Evolutionary conservation across 2,888 invertebrate genomes (phyloP).

Genomic region (Phania funesta): DNA sequence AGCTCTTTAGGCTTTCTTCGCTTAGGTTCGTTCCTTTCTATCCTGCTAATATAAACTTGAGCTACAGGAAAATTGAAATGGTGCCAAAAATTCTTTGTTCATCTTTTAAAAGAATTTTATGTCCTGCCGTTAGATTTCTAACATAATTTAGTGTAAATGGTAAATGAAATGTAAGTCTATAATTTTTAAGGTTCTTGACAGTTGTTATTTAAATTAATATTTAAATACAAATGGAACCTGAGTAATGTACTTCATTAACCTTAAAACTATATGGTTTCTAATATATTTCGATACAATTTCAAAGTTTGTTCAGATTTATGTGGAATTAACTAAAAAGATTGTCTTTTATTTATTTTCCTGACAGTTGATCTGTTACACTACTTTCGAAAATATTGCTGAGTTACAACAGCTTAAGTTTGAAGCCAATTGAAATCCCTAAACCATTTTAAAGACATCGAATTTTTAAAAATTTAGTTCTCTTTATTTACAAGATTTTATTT

Average conservation of each 20-base stretch:
- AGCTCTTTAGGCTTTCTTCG: conserved; percentile 73
- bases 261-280: background rate
- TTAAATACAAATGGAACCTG: background rate
- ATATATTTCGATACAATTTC: no score
- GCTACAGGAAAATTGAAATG: conserved; percentile 64
- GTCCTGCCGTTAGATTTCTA: conserved; percentile 1
- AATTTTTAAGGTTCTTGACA: conserved; percentile 53
- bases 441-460: no score
- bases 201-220: conserved; percentile 9
- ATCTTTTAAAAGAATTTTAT: conserved; percentile 7
- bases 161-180: conserved; percentile 53
- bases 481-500: no score
- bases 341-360: no score
- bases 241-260: background rate
- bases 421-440: no score
- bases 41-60: conserved; percentile 43
- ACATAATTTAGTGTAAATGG: conserved; percentile 60
- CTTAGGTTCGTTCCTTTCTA: conserved; percentile 10
- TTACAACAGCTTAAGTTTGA: no score
- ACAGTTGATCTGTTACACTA: no score
- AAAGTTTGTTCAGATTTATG: no score
- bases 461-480: no score
- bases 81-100: conserved; percentile 61
- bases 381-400: no score
- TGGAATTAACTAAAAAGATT: no score